phyloP scores from a whole-genome alignment of 1,140 invertebrate genomes.

The Trypoxylus dichotomus region DNA sequence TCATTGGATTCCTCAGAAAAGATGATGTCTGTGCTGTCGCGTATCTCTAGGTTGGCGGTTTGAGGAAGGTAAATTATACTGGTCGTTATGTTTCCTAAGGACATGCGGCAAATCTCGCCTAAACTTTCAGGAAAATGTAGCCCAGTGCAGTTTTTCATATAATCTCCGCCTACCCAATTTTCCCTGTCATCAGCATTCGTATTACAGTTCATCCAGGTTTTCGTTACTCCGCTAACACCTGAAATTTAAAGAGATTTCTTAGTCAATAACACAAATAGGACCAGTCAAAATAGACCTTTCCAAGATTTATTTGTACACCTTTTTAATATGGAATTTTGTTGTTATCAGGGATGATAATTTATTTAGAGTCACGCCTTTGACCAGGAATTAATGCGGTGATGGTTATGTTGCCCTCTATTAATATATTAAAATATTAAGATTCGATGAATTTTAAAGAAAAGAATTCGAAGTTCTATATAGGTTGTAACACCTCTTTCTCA shows the following conservation, averaged over 20 bases:
- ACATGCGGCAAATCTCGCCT: neutral
- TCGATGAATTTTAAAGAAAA: too few relatives aligned
- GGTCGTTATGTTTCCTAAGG: neutral
- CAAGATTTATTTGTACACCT: too few relatives aligned
- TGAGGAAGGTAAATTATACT: neutral
- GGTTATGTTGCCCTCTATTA: too few relatives aligned
- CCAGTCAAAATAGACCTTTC: too few relatives aligned
- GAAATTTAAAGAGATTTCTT: neutral
- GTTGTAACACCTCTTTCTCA: too few relatives aligned
- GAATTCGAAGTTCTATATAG: too few relatives aligned
- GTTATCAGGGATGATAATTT: too few relatives aligned
- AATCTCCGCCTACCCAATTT: conserved; percentile 2
- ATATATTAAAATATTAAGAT: too few relatives aligned
- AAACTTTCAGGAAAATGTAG: neutral
- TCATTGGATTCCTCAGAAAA: neutral
- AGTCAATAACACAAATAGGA: too few relatives aligned
- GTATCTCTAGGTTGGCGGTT: neutral
- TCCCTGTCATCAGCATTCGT: neutral
- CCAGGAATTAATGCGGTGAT: too few relatives aligned
- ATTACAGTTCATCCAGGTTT: conserved; percentile 18
- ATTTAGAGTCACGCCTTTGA: too few relatives aligned
- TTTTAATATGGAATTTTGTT: too few relatives aligned
- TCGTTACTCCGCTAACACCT: neutral
- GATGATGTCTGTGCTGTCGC: neutral
- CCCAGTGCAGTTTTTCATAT: neutral